A percentile compares a stretch with the other conserved stretches of the same genome.
phyloP scores from a whole-genome alignment of 2,797 vertebrate genomes.

The Melopsittacus undulatus region DNA sequence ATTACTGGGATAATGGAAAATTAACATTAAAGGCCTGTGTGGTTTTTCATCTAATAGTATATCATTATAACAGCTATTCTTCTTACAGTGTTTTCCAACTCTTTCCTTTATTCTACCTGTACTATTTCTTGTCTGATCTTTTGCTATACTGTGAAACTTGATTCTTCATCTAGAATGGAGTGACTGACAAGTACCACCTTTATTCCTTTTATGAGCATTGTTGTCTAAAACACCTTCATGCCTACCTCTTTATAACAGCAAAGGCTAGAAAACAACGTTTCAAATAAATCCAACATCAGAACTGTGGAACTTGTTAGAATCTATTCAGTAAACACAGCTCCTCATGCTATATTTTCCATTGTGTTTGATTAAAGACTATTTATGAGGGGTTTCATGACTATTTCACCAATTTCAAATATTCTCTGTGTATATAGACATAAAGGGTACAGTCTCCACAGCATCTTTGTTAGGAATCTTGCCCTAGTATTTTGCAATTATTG shows the following conservation, averaged over 20 bases:
- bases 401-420: background rate
- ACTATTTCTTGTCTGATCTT: background rate
- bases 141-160: background rate
- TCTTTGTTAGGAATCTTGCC: background rate
- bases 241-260: background rate
- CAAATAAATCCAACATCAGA: background rate
- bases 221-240: background rate
- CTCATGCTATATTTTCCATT: background rate
- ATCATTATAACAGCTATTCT: background rate
- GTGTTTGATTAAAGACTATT: background rate
- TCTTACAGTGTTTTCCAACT: background rate
- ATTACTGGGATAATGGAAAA: background rate
- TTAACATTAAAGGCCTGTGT: background rate
- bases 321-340: background rate
- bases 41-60: background rate
- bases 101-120: background rate
- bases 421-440: background rate
- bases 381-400: background rate
- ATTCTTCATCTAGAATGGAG: background rate
- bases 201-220: background rate
- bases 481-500: background rate
- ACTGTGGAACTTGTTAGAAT: background rate
- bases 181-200: background rate
- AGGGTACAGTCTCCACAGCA: background rate
- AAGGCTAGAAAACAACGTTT: background rate